Evolutionary conservation across 2,888 invertebrate species (phyloP), one percentile per base, ranked within the genome.

Genomic region (Synergus itoensis): DNA sequence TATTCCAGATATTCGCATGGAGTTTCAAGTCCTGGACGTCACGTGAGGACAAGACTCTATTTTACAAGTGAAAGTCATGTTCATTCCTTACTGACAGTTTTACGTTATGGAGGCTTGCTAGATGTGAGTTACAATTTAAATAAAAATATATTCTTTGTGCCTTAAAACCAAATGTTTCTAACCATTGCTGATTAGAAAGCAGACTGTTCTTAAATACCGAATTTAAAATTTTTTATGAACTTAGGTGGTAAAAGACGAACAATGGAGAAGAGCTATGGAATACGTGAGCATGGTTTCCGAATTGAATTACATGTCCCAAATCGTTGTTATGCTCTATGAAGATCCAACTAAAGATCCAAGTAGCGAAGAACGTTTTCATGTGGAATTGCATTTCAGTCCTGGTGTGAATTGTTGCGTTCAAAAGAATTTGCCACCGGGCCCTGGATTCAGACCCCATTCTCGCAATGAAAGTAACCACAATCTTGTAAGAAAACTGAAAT

Each of bases 31-130:
- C 99, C 99, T 41, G 98, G 99, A 67, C 94, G 99, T 64, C 99
- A 99, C 93, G 99, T 99, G 41, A 95, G 99, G 84, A 99, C 99
- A 9, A 95, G 99, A n/a, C 94, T 99, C 63, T 99, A 99, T 93
- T 99, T 99, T 93, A 99, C 99, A 2, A 99, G 99, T 92, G 99
- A 99, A 94, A 98, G 98, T 91, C 99, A 99, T 93, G 98, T 99
- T 83, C 99, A 99, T 93, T 99, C 99, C 12, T 93, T 99, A 83
- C 95, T 99, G 84, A 99, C 99, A 4, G 97, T 99, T 80, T 94
- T 99, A 76, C 94, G 99, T 84, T 98, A 97, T 92, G 99, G 99
- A 14, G 98, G 98, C 36, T 93, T 99, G 78, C 93, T 98, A 12
- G 96, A 98, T 92, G 98, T 97, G 92, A 93, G 94, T 93, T 53